Evolutionary conservation across 2,888 invertebrate genomes (phyloP).

Genomic region (Ectropis crepuscularia): DNA sequence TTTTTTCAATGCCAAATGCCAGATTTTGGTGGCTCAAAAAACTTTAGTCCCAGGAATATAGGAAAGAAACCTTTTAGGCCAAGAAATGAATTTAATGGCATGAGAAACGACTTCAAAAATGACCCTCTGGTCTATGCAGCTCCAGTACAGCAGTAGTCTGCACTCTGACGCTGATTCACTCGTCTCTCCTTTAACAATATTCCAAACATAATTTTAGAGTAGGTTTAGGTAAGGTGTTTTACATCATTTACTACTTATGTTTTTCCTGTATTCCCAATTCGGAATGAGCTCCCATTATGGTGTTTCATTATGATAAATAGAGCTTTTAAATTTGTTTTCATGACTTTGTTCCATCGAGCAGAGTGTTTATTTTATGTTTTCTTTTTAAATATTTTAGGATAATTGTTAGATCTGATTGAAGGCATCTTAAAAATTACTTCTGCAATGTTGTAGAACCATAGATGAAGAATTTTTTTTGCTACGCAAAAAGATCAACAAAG

Average conservation of each 20-base stretch:
- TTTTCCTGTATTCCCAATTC: conserved; percentile 32
- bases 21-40: conserved; percentile 82
- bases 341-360: conserved; percentile 44
- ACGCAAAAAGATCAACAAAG: too few species aligned
- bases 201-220: conserved; percentile 46
- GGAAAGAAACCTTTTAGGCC: conserved; percentile 78
- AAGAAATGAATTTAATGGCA: conserved; percentile 78
- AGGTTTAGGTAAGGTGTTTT: conserved; percentile 40
- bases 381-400: conserved; percentile 58
- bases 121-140: conserved; percentile 84
- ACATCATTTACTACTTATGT: conserved; percentile 34
- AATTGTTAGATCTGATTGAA: conserved; percentile 76
- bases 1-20: conserved; percentile 71
- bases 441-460: conserved; percentile 36
- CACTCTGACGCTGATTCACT: conserved; percentile 22
- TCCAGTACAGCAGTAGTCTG: conserved; percentile 89
- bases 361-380: conserved; percentile 51
- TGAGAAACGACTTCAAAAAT: conserved; percentile 77
- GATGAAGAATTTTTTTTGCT: too few species aligned
- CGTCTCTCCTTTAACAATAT: conserved; percentile 36
- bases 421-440: conserved; percentile 65
- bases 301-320: conserved; percentile 50
- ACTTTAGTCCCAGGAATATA: conserved; percentile 77
- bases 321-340: conserved; percentile 53
- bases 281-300: conserved; percentile 46